Evolutionary conservation across 2,113 vertebrate species (phyloP), one percentile per base, ranked within the genome.

Genomic region (Limanda limanda): DNA sequence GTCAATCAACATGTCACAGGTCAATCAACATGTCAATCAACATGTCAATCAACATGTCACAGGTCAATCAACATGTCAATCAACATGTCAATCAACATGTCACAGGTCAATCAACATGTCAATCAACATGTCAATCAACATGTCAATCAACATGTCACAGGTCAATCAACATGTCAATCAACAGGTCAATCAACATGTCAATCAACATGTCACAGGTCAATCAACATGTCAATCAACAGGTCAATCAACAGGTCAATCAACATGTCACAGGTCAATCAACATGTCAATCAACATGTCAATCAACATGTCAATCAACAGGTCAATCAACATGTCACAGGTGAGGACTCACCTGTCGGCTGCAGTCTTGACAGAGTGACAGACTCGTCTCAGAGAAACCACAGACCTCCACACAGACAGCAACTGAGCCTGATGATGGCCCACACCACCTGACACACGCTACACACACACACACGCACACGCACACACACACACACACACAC

Each of bases 301-400:
- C n/a, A n/a, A n/a, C 54, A 3, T 56, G 54, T 17, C 37, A 40
- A 27, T 70, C 40, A 62, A 23, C 51, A 48, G 3, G 17, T 14
- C n/a, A n/a, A 35, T 35, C 35, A 35, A 35, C 1, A 35, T 9
- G 35, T 12, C 37, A 40, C 37, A 42, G 40, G 10, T 11, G 11
- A 13, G 1, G 10, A 13, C 15, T 62, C n/a, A 97, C 97, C 96
- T 95, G 93, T 96, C 96, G 1, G 95, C 96, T 64, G 96, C 96
- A 0, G 95, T 96, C 83, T 96, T 98, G 81, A 98, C 89, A 0
- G 94, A 92, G 88, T 95, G 88, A 65, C 96, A 98, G 18, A 95
- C 92, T 10, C 93, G 84, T 58, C 90, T 95, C 77, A 98, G 96
- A 42, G 91, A 92, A 23, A 97, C 93, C 17, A 96, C 95, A 40